Evolutionary conservation across 2,113 vertebrate species (phyloP).

Genomic region (Stegastes partitus): DNA sequence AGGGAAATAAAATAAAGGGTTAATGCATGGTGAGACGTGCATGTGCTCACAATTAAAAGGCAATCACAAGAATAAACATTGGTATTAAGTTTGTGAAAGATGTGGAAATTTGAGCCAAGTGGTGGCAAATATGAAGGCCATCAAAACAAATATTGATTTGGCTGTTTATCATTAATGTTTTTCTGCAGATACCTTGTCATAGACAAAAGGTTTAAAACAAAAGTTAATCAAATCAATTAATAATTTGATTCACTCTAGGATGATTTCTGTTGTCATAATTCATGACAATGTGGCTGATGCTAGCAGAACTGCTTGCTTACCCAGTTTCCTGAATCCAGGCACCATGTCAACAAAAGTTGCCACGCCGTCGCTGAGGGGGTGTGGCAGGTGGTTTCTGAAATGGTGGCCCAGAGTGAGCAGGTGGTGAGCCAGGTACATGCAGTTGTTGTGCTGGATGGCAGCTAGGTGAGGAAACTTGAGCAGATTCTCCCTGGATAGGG

Average conservation of each 20-base stretch:
- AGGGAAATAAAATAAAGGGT: neutral
- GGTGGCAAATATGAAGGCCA: too few species aligned
- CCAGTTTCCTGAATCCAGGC: slow-evolving; percentile 93
- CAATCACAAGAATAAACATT: neutral
- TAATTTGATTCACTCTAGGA: too few species aligned
- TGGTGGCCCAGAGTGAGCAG: slow-evolving; percentile 95
- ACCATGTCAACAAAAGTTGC: slow-evolving; percentile 96
- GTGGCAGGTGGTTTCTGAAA: slow-evolving; percentile 86
- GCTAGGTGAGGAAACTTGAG: slow-evolving; percentile 96
- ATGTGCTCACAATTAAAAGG: neutral
- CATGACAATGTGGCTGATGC: too few species aligned
- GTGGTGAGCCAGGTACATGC: slow-evolving; percentile 97
- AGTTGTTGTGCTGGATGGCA: slow-evolving; percentile 99
- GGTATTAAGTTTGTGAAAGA: neutral
- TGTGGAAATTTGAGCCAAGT: neutral
- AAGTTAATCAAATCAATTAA: too few species aligned
- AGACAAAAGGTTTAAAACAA: too few species aligned
- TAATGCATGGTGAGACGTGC: neutral
- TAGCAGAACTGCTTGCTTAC: slow-evolving; percentile 74
- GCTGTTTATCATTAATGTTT: too few species aligned
- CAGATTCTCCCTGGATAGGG: slow-evolving; percentile 90
- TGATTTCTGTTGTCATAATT: too few species aligned
- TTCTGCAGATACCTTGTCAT: too few species aligned
- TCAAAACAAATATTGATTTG: too few species aligned
- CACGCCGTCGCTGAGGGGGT: slow-evolving; percentile 85